Percentiles rank a stretch among this genome's conserved stretches.
These are phyloP conservation scores for Ectropis crepuscularia DNA, from an alignment of 2,888 invertebrate species.

Conservation along the genomic window DNA sequence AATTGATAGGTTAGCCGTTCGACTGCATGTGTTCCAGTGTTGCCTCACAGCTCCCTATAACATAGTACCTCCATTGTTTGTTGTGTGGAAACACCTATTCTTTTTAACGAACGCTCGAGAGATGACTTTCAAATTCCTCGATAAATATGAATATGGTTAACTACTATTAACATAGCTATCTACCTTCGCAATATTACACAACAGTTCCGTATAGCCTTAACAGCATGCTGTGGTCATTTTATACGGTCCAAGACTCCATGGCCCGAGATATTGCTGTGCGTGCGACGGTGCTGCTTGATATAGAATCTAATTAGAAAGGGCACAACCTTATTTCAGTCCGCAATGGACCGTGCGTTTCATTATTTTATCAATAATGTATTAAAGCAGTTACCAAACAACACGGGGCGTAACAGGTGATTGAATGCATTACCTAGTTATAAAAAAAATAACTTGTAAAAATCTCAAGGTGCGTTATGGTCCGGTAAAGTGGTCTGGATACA, in stretches of 20 bases:
- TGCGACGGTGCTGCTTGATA: slow-evolving; percentile 1
- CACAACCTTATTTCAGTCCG: slow-evolving; percentile 10
- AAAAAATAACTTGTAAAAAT: no score
- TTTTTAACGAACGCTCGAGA: slow-evolving; percentile 49
- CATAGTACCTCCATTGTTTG: slow-evolving; percentile 58
- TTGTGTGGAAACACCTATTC: slow-evolving; percentile 59
- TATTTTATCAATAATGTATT: background rate
- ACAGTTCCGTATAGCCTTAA: slow-evolving; percentile 8
- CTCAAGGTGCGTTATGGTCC: no score
- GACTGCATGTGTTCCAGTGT: slow-evolving; percentile 51
- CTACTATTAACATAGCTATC: slow-evolving; percentile 2
- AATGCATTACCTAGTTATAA: no score
- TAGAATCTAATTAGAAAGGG: slow-evolving; percentile 16
- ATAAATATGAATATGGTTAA: slow-evolving; percentile 43
- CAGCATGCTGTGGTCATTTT: slow-evolving; percentile 12
- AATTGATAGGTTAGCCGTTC: slow-evolving; percentile 58
- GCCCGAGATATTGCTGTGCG: slow-evolving; percentile 1
- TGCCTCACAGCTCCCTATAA: slow-evolving; percentile 57
- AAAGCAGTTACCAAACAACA: background rate
- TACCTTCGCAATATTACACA: slow-evolving; percentile 8
- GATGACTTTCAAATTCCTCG: slow-evolving; percentile 52
- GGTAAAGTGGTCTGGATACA: no score
- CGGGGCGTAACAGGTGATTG: no score
- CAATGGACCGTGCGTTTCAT: slow-evolving; percentile 5
- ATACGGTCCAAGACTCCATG: slow-evolving; percentile 3